These are phyloP conservation scores for Colletes collaris DNA, from an alignment of 2,888 invertebrate species.

Conservation along the genomic window DNA sequence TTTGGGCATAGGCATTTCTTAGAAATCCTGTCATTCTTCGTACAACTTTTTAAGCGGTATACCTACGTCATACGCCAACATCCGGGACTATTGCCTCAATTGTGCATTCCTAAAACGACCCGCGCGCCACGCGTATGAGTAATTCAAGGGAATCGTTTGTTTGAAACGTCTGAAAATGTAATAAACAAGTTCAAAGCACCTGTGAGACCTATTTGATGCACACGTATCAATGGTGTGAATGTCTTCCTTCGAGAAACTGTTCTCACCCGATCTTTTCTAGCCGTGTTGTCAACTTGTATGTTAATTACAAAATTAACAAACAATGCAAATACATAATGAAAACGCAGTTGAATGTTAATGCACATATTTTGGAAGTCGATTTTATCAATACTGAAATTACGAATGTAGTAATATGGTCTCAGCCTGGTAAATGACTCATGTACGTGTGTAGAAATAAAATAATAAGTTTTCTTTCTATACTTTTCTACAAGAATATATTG, in stretches of 20 bases:
- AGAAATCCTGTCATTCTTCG: not conserved
- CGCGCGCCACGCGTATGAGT: constrained; percentile 14
- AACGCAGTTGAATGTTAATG: constrained; percentile 5
- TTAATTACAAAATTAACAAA: constrained; percentile 45
- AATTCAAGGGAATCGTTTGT: not conserved
- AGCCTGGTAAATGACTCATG: not conserved
- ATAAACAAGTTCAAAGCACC: constrained; percentile 12
- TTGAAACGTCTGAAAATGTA: not conserved
- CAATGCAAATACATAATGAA: constrained; percentile 10
- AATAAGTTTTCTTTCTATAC: not conserved
- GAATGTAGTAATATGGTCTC: not conserved
- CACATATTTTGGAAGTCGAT: constrained; percentile 1
- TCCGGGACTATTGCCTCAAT: constrained; percentile 34
- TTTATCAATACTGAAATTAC: constrained; percentile 7
- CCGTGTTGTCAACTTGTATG: not conserved
- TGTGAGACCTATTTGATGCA: constrained; percentile 13
- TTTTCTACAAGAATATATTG: too few species aligned
- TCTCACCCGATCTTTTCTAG: constrained; percentile 15
- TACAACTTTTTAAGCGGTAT: constrained; percentile 12
- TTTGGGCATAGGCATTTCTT: not conserved
- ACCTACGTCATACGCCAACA: constrained; percentile 22
- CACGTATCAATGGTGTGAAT: constrained; percentile 10
- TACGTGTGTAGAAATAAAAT: too few species aligned
- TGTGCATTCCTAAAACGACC: constrained; percentile 22
- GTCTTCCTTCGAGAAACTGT: constrained; percentile 1